A percentile compares a stretch with the other conserved stretches of the same genome.
phyloP scores from a whole-genome alignment of 2,797 vertebrate genomes.

The Girardinus metallicus region DNA sequence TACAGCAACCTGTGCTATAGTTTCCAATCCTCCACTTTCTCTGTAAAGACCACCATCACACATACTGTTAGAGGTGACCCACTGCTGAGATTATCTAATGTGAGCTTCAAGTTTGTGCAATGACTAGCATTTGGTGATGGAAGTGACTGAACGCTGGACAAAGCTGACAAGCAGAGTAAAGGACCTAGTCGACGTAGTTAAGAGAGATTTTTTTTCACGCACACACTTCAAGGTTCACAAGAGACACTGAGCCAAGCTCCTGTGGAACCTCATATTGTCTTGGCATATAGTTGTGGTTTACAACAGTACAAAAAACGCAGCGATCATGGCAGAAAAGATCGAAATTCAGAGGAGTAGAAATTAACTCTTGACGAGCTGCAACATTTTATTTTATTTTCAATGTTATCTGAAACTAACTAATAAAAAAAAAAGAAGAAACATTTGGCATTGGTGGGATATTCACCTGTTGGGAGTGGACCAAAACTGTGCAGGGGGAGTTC shows the following conservation, averaged over 20 bases:
- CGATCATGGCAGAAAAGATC: no score
- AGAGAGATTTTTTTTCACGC: background rate
- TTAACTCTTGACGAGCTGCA: no score
- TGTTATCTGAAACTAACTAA: no score
- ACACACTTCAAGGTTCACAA: background rate
- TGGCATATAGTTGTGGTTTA: background rate
- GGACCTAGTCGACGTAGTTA: background rate
- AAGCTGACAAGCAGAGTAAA: background rate
- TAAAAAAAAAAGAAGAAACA: no score
- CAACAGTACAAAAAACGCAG: no score
- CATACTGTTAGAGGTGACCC: background rate
- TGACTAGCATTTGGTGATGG: background rate
- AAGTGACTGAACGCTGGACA: background rate
- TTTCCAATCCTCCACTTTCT: background rate
- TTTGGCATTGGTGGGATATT: no score
- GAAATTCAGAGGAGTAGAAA: no score
- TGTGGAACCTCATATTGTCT: background rate
- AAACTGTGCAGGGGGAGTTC: no score
- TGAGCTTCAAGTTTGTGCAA: background rate
- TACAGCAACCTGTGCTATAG: background rate
- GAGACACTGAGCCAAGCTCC: no score
- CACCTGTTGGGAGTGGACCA: no score
- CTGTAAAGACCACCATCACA: background rate
- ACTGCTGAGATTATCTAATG: slow-evolving; percentile 3
- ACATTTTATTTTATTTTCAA: no score